phyloP scores from a whole-genome alignment of 1,140 invertebrate species.

The Drosophila neocordata region DNA sequence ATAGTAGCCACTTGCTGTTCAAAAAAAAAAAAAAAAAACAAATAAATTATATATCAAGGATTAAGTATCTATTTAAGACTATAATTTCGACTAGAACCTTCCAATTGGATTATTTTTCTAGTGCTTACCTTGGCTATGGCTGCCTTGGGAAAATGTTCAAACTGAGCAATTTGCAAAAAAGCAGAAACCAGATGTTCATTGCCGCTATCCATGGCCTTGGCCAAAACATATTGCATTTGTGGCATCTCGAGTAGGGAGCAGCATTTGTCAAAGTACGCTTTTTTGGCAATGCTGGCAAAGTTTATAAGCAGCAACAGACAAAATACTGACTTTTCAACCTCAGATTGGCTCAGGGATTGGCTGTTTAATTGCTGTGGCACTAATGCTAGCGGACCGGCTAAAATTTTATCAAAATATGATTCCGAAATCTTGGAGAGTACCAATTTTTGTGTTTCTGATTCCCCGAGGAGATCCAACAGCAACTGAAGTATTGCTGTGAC shows the following conservation, averaged over 20 bases:
- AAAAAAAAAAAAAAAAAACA: background rate
- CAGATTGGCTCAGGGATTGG: constrained; percentile 47
- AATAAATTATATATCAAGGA: background rate
- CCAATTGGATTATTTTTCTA: background rate
- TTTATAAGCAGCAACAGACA: constrained; percentile 72
- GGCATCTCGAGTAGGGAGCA: constrained; percentile 57
- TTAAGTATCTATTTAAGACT: background rate
- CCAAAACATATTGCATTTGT: constrained; percentile 71
- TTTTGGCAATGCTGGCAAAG: constrained; percentile 76
- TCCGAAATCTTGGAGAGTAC: constrained; percentile 73
- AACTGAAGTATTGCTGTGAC: constrained; percentile 63
- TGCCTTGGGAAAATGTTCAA: constrained; percentile 68
- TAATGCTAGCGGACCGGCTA: constrained; percentile 47
- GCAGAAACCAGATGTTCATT: constrained; percentile 58
- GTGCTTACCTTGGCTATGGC: constrained; percentile 68
- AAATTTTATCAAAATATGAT: constrained; percentile 79
- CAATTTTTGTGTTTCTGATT: constrained; percentile 71
- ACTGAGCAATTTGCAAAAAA: constrained; percentile 74
- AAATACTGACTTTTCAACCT: constrained; percentile 73
- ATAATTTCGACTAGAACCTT: too few relatives aligned
- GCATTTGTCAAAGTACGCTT: constrained; percentile 77
- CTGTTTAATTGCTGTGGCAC: constrained; percentile 52
- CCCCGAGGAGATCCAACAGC: constrained; percentile 55
- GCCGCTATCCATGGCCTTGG: constrained; percentile 64
- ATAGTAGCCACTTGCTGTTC: constrained; percentile 60